Evolutionary conservation across 2,888 invertebrate species (phyloP), one percentile per base, ranked within the genome.

Genomic region (Buathra laborator): DNA sequence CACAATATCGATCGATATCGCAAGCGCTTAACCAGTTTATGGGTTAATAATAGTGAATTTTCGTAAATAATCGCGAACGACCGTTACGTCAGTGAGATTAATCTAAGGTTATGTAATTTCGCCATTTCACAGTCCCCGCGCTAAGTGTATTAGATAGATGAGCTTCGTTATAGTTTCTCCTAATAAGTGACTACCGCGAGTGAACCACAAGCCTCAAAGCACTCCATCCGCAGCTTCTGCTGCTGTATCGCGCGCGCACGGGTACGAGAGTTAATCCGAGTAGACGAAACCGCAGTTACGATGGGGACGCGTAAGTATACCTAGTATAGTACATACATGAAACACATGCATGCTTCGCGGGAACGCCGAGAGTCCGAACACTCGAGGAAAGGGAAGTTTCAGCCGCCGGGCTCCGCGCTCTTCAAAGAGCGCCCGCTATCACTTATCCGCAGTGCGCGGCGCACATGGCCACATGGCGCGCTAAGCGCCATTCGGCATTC

Each of bases 391-490:
- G 71, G 59, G 72, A 56, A 56, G 29, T 24, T 16, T n/a, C 64
- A 66, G 56, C 68, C 37, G 71, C 72, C 51, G 70, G 75, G 24
- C 24, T 67, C 67, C 72, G 48, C 82, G 70, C 89, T 86, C 89
- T 88, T 93, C 91, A 92, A 93, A 92, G 92, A 88, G 70, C 37
- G 46, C 88, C 93, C 93, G 93, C 93, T 93, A 93, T 93, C 93
- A 90, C 86, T 91, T 89, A 88, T 88, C 88, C 89, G 19, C 37
- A 37, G 37, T 37, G 24, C 24, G 24, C 64, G 85, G 83, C 86
- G 89, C 93, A 93, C 93, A 93, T 93, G 93, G 93, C 93, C 92
- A 89, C 48, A 48, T 14, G 37, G 83, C 88, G 43, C 74, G 72
- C 66, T 79, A 77, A 71, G 62, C 77, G 43, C 32, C 80, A 72